phyloP scores from a whole-genome alignment of 2,113 vertebrate species.

The Plecturocebus donacophilus region DNA sequence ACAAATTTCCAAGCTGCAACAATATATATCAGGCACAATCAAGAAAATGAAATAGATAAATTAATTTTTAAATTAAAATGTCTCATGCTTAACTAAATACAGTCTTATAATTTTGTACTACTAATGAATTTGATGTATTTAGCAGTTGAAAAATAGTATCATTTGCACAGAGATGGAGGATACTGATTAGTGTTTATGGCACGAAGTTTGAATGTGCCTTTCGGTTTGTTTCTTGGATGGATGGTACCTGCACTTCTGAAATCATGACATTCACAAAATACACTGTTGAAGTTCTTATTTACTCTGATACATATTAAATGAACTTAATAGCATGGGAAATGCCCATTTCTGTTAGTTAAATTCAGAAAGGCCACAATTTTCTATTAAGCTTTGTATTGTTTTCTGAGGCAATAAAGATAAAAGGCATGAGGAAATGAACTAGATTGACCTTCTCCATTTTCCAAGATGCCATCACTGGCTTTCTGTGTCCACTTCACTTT shows the following conservation, averaged over 20 bases:
- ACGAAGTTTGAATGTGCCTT: conserved; percentile 3
- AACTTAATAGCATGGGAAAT: not conserved
- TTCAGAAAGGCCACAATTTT: not conserved
- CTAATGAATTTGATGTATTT: conserved; percentile 35
- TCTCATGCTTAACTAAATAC: conserved; percentile 38
- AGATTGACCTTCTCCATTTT: not conserved
- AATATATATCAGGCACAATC: conserved; percentile 52
- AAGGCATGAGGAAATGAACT: not conserved
- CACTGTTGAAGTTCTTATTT: not conserved
- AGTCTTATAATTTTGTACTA: not conserved
- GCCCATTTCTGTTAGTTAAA: not conserved
- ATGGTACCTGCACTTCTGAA: not conserved
- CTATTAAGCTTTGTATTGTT: not conserved
- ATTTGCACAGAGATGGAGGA: not conserved
- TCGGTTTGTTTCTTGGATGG: not conserved
- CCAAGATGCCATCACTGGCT: not conserved
- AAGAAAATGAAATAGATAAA: conserved; percentile 43
- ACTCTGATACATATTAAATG: not conserved
- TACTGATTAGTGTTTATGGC: not conserved
- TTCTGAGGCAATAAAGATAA: not conserved
- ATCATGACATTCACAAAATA: not conserved
- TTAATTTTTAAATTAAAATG: conserved; percentile 59
- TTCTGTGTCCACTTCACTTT: not conserved
- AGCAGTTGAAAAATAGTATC: not conserved
- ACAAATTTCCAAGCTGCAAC: not conserved